Percentiles rank a stretch among this genome's conserved stretches.
These are phyloP conservation scores for Daubentonia madagascariensis DNA, from an alignment of 2,113 vertebrate genomes.

Conservation along the genomic window DNA sequence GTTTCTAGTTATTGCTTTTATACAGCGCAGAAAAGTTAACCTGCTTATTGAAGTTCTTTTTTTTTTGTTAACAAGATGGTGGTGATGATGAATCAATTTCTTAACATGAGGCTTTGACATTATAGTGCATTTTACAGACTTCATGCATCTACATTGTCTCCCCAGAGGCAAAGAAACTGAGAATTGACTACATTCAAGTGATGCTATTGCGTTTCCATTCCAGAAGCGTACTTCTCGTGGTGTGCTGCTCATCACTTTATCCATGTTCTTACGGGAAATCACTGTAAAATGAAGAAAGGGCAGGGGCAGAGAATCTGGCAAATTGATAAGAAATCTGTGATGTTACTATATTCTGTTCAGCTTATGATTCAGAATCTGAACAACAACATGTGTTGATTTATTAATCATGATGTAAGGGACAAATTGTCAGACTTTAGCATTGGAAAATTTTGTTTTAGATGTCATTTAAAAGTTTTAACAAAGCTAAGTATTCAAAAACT, in stretches of 20 bases:
- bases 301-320: neutral
- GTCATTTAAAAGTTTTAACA: slow-evolving; percentile 2
- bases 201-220: neutral
- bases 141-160: neutral
- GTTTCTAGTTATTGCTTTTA: neutral
- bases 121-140: neutral
- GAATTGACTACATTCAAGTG: neutral
- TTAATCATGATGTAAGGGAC: neutral
- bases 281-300: neutral
- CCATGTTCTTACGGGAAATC: neutral
- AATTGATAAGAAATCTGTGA: neutral
- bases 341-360: neutral
- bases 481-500: neutral
- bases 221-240: neutral
- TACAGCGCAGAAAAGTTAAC: neutral
- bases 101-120: neutral
- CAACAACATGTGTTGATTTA: neutral
- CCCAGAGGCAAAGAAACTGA: neutral
- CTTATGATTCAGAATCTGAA: neutral
- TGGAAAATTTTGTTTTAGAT: neutral
- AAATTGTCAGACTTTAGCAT: neutral
- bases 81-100: neutral
- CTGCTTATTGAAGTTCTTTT: neutral
- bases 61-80: neutral
- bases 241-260: neutral